Percentiles rank a stretch among this genome's conserved stretches.
These are phyloP conservation scores for Balanococcus diminutus DNA, from an alignment of 2,888 invertebrate species.

Conservation along the genomic window DNA sequence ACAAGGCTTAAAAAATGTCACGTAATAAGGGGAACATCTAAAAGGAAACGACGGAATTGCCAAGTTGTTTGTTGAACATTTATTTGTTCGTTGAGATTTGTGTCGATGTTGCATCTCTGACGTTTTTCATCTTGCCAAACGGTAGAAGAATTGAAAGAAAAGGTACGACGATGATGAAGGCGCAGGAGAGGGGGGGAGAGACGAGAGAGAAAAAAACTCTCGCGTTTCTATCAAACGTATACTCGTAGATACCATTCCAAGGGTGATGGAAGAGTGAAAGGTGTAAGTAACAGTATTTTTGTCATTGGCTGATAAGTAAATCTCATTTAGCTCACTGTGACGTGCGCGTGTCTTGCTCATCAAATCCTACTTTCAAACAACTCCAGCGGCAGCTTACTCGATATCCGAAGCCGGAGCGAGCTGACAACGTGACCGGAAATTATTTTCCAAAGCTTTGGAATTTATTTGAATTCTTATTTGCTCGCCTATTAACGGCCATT, in stretches of 20 bases:
- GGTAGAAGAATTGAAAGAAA: background rate
- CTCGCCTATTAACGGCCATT: slow-evolving; percentile 21
- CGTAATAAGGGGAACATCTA: slow-evolving; percentile 40
- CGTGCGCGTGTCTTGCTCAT: slow-evolving; percentile 17
- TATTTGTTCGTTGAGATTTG: slow-evolving; percentile 46
- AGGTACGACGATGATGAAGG: background rate
- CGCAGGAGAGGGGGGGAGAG: background rate
- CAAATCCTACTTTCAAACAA: slow-evolving; percentile 36
- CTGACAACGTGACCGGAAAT: slow-evolving; percentile 19
- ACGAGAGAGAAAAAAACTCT: background rate
- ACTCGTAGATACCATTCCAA: too few species aligned
- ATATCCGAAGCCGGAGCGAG: background rate
- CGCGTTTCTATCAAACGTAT: background rate
- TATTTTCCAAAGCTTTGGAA: slow-evolving; percentile 16
- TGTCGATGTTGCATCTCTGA: slow-evolving; percentile 49
- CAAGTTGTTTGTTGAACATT: slow-evolving; percentile 44
- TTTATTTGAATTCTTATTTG: slow-evolving; percentile 39
- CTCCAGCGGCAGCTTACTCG: background rate
- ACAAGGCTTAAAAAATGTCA: slow-evolving; percentile 35
- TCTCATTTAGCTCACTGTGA: slow-evolving; percentile 44
- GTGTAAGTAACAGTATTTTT: slow-evolving; percentile 39
- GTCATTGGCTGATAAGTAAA: slow-evolving; percentile 47
- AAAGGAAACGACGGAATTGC: slow-evolving; percentile 31
- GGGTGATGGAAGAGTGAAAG: background rate
- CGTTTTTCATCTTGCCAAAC: slow-evolving; percentile 34